Percentiles rank a stretch among this genome's conserved stretches.
phyloP scores from a whole-genome alignment of 1,140 invertebrate genomes.

The Caenorhabditis remanei region DNA sequence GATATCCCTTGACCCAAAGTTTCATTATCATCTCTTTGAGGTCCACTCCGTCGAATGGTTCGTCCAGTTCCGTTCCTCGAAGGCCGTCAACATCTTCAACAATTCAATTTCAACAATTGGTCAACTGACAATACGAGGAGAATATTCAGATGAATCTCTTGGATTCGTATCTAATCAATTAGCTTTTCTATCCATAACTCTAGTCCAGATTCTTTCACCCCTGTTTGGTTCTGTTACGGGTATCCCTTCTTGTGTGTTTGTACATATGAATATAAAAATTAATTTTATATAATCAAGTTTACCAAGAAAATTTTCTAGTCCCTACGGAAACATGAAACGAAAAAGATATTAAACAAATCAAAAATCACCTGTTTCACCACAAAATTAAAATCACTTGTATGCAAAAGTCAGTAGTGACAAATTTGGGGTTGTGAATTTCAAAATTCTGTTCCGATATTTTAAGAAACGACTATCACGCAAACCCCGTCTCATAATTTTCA shows the following conservation, averaged over 20 bases:
- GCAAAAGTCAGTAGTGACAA: too few relatives aligned
- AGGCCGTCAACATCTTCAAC: constrained; percentile 5
- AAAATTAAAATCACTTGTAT: too few relatives aligned
- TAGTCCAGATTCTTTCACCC: constrained; percentile 32
- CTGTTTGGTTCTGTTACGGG: constrained; percentile 11
- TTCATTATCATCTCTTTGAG: background rate
- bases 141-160: constrained; percentile 21
- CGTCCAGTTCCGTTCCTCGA: constrained; percentile 40
- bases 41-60: constrained; percentile 13
- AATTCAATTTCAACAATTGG: constrained; percentile 52
- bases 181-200: background rate
- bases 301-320: too few relatives aligned
- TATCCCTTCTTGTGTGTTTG: background rate
- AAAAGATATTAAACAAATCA: too few relatives aligned
- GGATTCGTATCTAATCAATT: background rate
- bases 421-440: too few relatives aligned
- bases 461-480: too few relatives aligned
- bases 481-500: too few relatives aligned
- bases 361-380: too few relatives aligned
- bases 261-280: constrained; percentile 2
- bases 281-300: background rate
- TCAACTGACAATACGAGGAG: background rate
- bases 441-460: background rate
- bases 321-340: too few relatives aligned
- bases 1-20: background rate